Conservation (phyloP, 2,113 vertebrate genomes). For the Pedionomus torquatus region DNA sequence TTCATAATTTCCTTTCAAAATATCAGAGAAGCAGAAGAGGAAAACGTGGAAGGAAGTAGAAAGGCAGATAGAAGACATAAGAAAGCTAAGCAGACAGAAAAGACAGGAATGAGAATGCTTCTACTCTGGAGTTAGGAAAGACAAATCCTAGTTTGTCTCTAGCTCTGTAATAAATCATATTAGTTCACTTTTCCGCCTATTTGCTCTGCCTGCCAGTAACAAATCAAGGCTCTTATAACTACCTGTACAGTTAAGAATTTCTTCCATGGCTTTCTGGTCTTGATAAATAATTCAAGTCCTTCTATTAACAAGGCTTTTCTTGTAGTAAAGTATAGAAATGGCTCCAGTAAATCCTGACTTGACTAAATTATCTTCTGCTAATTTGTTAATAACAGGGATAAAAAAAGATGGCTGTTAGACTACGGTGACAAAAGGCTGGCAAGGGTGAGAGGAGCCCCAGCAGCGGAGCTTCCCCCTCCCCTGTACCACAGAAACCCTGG, state of each 20-base stretch:
- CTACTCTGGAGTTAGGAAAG: not conserved
- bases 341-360: not conserved
- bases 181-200: not conserved
- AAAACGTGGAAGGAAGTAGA: not conserved
- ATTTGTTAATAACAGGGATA: not conserved
- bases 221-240: not conserved
- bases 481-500: fast-evolving
- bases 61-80: not conserved
- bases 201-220: not conserved
- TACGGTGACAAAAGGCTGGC: not conserved
- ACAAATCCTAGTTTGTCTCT: not conserved
- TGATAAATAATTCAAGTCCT: not conserved
- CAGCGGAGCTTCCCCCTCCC: fast-evolving
- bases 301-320: not conserved
- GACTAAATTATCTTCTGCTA: not conserved
- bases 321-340: not conserved
- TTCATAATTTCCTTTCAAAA: not conserved
- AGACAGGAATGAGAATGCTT: not conserved
- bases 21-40: not conserved
- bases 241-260: not conserved
- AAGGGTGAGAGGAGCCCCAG: fast-evolving
- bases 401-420: not conserved
- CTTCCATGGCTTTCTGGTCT: not conserved
- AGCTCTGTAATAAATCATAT: not conserved
- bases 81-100: not conserved